Evolutionary conservation across 1,140 invertebrate genomes (phyloP), one percentile per base, ranked within the genome.

Genomic region (Pseudobourletiella spinata): DNA sequence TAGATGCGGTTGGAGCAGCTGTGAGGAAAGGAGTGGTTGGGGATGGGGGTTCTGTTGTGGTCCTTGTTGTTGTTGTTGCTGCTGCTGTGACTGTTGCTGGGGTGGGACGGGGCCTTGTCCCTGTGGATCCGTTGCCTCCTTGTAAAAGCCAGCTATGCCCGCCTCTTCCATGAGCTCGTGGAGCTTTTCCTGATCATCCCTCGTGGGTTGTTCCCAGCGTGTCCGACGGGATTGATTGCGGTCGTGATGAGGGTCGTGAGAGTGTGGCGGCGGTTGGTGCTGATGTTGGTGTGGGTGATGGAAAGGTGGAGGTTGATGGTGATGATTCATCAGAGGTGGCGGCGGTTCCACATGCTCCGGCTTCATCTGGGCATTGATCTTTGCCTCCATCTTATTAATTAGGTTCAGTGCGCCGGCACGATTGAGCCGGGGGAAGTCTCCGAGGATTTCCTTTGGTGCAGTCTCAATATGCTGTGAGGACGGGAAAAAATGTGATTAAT

Each of bases 391-490:
- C 51, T 70, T 63, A 54, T 65, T 66, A 2, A 70, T 70, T 22
- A 70, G 39, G 67, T 68, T 64, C 51, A 71, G 58, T 35, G 88
- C 87, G 64, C 84, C 81, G 70, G 89, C 84, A 66, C 88, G 80
- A 71, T 83, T 85, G 64, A 91, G 76, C 63, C 89, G 77, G 44
- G 88, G 88, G 71, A 91, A 91, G 72, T 91, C 87, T 4, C 89
- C 89, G 18, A 91, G 79, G 69, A 92, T 91, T 75, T 91, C 89
- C 73, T 91, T 90, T 0, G 89, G 89, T 1, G 89, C 89, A 18
- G 88, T 88, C 77, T 91, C 89, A 71, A 93, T 84, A 73, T 93
- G 89, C 78, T 91, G 79, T 35, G 82, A 75, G 11, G 54, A 50
- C 55, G 55, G 20, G 28, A 54, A 57, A 29, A 35, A 51, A n/a